Evolutionary conservation across 2,888 invertebrate genomes (phyloP).

Genomic region (Apoda limacodes): DNA sequence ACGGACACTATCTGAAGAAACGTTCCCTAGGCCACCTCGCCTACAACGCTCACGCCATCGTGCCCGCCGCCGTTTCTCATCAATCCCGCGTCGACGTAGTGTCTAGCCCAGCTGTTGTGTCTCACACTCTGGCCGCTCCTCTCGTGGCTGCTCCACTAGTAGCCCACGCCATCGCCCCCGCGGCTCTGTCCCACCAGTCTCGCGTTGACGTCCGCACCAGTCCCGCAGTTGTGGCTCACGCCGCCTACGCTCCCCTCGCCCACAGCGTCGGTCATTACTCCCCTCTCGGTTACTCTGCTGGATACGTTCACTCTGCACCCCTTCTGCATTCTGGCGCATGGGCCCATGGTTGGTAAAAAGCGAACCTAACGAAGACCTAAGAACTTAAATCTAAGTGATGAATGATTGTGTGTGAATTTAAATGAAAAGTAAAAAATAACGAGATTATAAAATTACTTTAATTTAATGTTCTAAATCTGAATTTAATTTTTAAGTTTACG

Average conservation of each 20-base stretch:
- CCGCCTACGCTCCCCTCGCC: conserved; percentile 34
- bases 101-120: conserved; percentile 25
- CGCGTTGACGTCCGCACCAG: conserved; percentile 39
- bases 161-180: conserved; percentile 30
- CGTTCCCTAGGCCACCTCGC: conserved; percentile 34
- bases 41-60: conserved; percentile 22
- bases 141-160: conserved; percentile 25
- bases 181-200: conserved; percentile 46
- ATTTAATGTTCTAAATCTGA: too few relatives aligned
- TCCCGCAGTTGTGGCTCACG: conserved; percentile 11
- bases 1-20: conserved; percentile 32
- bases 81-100: conserved; percentile 52
- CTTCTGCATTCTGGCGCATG: conserved; percentile 31
- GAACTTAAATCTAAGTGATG: conserved; percentile 1
- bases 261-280: conserved; percentile 23
- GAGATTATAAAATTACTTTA: conserved; percentile 6
- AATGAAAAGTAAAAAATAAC: conserved; percentile 7
- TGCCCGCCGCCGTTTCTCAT: conserved; percentile 54
- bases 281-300: conserved; percentile 16
- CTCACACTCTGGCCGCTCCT: conserved; percentile 24
- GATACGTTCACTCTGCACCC: conserved; percentile 12
- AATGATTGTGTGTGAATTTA: conserved; percentile 8
- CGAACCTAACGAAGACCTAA: conserved; percentile 19
- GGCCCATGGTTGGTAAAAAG: conserved; percentile 25
- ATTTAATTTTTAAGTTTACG: too few relatives aligned